Evolutionary conservation across 2,797 vertebrate genomes (phyloP).

Genomic region (Macrochelys suwanniensis): DNA sequence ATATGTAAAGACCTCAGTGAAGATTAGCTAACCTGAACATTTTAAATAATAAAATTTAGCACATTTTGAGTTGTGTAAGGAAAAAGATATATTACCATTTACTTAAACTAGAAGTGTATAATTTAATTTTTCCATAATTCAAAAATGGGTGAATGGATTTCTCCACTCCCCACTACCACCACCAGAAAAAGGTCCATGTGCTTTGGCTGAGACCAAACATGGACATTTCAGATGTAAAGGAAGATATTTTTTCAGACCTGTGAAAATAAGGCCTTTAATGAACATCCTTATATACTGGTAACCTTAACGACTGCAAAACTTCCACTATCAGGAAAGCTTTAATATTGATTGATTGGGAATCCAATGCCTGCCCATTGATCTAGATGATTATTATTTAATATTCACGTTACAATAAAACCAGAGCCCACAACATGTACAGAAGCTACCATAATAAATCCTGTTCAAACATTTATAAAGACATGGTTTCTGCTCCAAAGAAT

Average conservation of each 20-base stretch:
- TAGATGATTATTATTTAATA: background rate
- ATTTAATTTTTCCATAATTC: background rate
- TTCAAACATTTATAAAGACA: slow-evolving; percentile 24
- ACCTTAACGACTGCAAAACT: background rate
- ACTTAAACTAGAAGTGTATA: background rate
- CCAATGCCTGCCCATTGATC: background rate
- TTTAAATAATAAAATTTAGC: background rate
- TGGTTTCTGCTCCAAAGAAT: background rate
- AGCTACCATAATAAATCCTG: background rate
- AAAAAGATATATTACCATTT: background rate
- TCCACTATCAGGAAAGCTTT: background rate
- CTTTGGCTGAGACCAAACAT: background rate
- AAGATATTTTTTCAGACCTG: fast-evolving
- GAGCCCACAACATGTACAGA: background rate
- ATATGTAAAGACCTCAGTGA: background rate
- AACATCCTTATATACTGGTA: background rate
- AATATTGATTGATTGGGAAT: background rate
- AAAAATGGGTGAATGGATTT: background rate
- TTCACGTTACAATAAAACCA: background rate
- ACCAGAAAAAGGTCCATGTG: background rate
- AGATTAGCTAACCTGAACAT: background rate
- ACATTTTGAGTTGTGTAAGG: background rate
- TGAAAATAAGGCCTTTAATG: background rate
- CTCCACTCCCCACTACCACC: background rate
- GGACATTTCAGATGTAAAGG: background rate